Evolutionary conservation across 2,113 vertebrate species (phyloP), one percentile per base, ranked within the genome.

Genomic region (Hippocampus comes): DNA sequence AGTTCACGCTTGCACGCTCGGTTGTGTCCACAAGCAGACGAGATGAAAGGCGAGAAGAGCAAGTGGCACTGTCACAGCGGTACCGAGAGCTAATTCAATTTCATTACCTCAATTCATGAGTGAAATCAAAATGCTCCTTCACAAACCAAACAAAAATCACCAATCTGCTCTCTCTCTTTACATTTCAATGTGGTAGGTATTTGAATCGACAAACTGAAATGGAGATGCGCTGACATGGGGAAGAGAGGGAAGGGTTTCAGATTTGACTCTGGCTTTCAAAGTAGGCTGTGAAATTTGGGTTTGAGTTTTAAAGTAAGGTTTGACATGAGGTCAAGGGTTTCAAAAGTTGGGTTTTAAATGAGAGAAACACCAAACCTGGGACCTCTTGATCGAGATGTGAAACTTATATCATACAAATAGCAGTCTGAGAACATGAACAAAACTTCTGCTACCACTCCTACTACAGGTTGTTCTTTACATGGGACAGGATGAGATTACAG

Each of bases 171-270:
- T 61, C 41, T 64, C 15, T 76, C 72, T 78, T 70, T 78, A 70
- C 82, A 76, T 73, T 61, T 75, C 61, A 60, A 65, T 74, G 71
- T 72, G 48, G 87, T 74, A 77, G 75, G 84, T 76, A 42, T 86
- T 87, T 82, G 86, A 87, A 88, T 88, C 81, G 76, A 81, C 87
- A 84, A 1, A 80, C 68, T 78, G 81, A 72, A 84, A 83, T 86
- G 75, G 71, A 80, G 67, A 49, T 41, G 12, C 57, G 68, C 75
- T 79, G 78, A 74, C 79, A 87, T 57, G 71, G 0, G 43, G 53
- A 30, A 72, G 49, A 43, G 42, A 18, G 34, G 20, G 23, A 9
- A 61, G 38, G 9, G 55, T 1, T 57, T n/a, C 55, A 23, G 2
- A 38, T 34, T 34, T 34, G 30, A 4, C 30, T 34, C 30, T 34